Evolutionary conservation across 2,113 vertebrate genomes (phyloP).

Genomic region (Cyprinus carpio): DNA sequence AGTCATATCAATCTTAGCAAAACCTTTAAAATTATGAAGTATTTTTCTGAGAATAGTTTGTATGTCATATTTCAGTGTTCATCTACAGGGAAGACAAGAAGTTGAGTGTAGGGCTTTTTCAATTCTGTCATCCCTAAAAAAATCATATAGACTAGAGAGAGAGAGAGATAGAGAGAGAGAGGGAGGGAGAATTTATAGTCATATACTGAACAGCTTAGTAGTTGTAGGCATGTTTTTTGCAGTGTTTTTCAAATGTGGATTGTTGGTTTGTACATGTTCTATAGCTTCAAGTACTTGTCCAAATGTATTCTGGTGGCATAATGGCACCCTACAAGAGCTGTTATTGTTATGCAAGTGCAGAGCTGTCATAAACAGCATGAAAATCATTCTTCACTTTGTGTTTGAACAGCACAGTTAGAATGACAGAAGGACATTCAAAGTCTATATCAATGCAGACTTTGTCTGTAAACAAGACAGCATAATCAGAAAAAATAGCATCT

Average conservation of each 20-base stretch:
- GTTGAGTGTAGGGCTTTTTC: too few species aligned
- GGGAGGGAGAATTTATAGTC: too few species aligned
- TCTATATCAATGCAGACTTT: slow-evolving; percentile 10
- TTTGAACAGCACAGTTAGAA: slow-evolving; percentile 31
- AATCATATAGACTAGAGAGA: too few species aligned
- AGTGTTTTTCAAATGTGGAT: slow-evolving; percentile 12
- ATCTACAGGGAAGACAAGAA: too few species aligned
- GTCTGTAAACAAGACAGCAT: slow-evolving; percentile 19
- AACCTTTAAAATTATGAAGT: too few species aligned
- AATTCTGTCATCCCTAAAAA: not conserved
- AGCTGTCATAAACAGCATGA: slow-evolving; percentile 21
- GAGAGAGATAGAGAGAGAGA: too few species aligned
- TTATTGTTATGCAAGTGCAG: slow-evolving; percentile 43
- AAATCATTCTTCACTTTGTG: slow-evolving; percentile 30
- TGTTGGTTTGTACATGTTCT: slow-evolving; percentile 6
- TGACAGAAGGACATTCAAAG: slow-evolving; percentile 16
- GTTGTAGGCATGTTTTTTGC: not conserved
- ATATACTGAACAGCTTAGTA: too few species aligned
- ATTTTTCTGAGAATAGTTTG: too few species aligned
- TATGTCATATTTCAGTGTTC: too few species aligned
- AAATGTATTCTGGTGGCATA: slow-evolving; percentile 25
- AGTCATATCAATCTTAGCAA: too few species aligned
- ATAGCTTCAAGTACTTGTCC: not conserved
- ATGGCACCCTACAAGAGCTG: slow-evolving; percentile 36
- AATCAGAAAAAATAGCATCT: slow-evolving; percentile 9